Base-by-base conservation (phyloP, 2,113 vertebrate species). In the Eulacestoma nigropectus region DNA sequence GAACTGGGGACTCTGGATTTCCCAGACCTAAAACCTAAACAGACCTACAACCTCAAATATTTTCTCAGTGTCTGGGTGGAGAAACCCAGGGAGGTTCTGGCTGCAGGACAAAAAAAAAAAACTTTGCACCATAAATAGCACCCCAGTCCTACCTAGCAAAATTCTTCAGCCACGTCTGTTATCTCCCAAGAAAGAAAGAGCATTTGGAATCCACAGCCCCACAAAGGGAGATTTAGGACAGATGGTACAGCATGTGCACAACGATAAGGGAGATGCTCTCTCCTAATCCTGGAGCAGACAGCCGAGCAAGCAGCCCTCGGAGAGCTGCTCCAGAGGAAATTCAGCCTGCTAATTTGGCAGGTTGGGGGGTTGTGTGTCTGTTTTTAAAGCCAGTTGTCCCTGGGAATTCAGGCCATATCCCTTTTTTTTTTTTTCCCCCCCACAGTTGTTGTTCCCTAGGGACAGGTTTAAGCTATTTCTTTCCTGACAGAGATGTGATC, bases 191-290 rank as follows among this genome's bases (percentile, higher is more conserved):
- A 84, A 92, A 96, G 95, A 97, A 93, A 93, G 3, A 86, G 65
- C 90, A 46, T 57, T 97, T 93, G 97, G 95, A 97, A 97, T 76
- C 89, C 96, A 50, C 13, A 88, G 89, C 84, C 79, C 56, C 41
- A 5, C 32, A 95, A 97, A 97, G 95, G 96, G 96, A 98, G 98
- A 90, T 94, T 94, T 80, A 33, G 62, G 97, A 97, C 97, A 98
- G 97, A 98, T 97, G 97, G 97, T 87, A 59, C 96, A 77, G 96
- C 97, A 97, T 88, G 95, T 97, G 96, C 93, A 95, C 46, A 94
- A 94, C 9, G 84, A 95, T 80, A 96, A 97, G 96, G 97, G 97
- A 97, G 96, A 96, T 97, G 91, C 83, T 97, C 95, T 56, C 79
- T 87, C 93, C 32, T 95, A 93, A 95, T 93, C 92, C 96, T 60